These are phyloP conservation scores for Jordanella pulchra DNA, from an alignment of 2,797 vertebrate species.

Conservation along the genomic window DNA sequence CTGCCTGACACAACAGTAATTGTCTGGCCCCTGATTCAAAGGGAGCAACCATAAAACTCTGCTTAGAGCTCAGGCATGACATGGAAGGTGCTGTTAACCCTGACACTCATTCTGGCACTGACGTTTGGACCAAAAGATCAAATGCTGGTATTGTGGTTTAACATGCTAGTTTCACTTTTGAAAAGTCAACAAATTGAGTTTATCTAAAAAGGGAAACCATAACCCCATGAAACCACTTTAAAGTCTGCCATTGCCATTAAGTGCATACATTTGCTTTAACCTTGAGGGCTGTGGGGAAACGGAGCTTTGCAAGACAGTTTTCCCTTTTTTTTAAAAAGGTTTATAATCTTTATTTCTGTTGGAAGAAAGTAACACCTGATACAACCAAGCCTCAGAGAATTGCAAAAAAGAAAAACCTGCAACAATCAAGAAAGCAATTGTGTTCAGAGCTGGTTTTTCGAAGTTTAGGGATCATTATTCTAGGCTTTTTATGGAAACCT, in stretches of 20 bases:
- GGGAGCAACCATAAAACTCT: not conserved
- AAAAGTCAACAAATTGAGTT: not conserved
- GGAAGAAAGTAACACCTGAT: not conserved
- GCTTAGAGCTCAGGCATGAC: not conserved
- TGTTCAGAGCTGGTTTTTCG: not conserved
- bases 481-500: not conserved
- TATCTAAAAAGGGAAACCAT: not conserved
- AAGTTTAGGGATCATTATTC: not conserved
- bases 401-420: not conserved
- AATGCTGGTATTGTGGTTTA: not conserved
- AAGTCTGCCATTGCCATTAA: not conserved
- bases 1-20: constrained; percentile 3
- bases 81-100: constrained; percentile 1
- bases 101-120: not conserved
- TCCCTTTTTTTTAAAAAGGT: not conserved
- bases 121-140: not conserved
- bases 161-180: not conserved
- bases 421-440: not conserved
- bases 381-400: not conserved
- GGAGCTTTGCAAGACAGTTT: not conserved
- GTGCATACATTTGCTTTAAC: not conserved
- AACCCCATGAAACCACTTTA: not conserved
- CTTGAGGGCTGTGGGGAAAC: not conserved
- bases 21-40: constrained; percentile 1
- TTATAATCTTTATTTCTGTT: not conserved